Evolutionary conservation across 1,140 invertebrate species (phyloP), one percentile per base, ranked within the genome.

Genomic region (Marisa cornuarietis): DNA sequence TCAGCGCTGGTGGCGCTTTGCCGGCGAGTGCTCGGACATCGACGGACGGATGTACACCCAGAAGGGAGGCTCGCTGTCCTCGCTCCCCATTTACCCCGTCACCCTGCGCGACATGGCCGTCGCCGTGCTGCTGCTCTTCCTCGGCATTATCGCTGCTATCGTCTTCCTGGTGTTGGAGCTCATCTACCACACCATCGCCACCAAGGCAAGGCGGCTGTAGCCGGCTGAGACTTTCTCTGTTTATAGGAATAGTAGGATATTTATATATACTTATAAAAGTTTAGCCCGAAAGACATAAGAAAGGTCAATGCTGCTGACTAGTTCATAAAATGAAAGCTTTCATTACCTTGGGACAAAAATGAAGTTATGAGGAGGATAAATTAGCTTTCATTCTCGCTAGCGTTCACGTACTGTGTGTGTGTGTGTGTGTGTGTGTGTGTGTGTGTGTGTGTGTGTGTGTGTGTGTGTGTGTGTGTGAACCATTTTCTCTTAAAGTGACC

Each of bases 21-120:
- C 81, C 52, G 83, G 83, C 9, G 80, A 84, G 89, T 96, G 95
- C 79, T 65, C 68, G 16, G 54, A 78, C 66, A 76, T 83, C 42
- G 83, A 85, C 26, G 83, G 83, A 13, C 66, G 76, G 16, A 18
- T 68, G 76, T 77, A 52, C 76, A 52, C 63, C 7, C 76, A 77
- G 76, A 77, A 77, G n/a, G 83, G 81, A 0, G 75, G 80, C 42
- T 77, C 72, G 52, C 63, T 86, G 14, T 84, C 80, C 66, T 78
- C 78, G 22, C 75, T 82, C 42, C 82, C 84, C 76, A 82, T 83
- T n/a, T 79, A 79, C 63, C 82, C 84, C 10, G 71, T 85, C 24
- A 83, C 79, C 20, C 74, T 83, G 63, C 77, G 79, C 49, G 85
- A 85, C 71, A 74, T 85, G 68, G 76, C 86, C 14, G 80, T 85